phyloP scores from a whole-genome alignment of 2,888 invertebrate species.

The Trachelus troglodyta region DNA sequence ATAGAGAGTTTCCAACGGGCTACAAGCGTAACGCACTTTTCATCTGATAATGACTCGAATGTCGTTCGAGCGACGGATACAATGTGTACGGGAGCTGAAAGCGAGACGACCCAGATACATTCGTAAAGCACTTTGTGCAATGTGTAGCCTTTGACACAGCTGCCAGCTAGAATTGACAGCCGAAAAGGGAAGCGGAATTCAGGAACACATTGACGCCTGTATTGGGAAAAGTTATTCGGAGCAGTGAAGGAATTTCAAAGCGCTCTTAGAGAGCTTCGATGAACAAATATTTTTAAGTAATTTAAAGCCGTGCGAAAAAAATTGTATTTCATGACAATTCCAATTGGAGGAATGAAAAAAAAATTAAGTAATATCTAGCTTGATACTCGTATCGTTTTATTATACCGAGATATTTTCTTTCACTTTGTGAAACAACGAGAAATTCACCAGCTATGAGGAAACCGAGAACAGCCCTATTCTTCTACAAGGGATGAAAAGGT shows the following conservation, averaged over 20 bases:
- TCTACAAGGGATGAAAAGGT: background rate
- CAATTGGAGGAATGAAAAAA: background rate
- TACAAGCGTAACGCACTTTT: background rate
- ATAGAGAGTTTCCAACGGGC: background rate
- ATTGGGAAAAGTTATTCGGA: background rate
- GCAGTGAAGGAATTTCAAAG: background rate
- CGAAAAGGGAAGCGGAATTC: background rate
- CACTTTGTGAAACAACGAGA: background rate
- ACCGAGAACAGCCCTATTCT: background rate
- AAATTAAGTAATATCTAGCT: background rate
- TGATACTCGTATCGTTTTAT: background rate
- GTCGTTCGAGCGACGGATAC: background rate
- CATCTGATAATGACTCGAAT: background rate
- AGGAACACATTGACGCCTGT: background rate
- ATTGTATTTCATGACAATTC: background rate
- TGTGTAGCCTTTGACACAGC: background rate
- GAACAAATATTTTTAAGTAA: background rate
- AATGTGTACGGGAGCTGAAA: background rate
- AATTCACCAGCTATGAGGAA: background rate
- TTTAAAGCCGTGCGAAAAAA: background rate
- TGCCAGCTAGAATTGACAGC: background rate
- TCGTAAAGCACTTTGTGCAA: background rate
- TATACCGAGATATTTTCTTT: background rate
- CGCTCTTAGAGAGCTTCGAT: background rate
- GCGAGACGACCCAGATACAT: background rate